phyloP scores from a whole-genome alignment of 2,113 vertebrate species.

The Miniopterus natalensis region DNA sequence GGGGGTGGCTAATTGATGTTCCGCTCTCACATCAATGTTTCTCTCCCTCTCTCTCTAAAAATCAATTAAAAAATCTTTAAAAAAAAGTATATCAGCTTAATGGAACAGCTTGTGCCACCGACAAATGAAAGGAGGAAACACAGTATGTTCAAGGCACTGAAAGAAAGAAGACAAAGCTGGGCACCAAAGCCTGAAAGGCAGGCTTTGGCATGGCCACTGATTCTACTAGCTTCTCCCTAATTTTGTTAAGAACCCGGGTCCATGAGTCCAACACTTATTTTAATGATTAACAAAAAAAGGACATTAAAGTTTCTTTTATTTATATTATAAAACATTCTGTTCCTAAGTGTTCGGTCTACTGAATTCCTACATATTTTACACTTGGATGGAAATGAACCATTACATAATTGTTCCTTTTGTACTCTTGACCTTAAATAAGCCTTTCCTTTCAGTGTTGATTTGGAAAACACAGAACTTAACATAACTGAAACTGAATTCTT shows the following conservation, averaged over 20 bases:
- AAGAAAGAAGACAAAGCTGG: neutral
- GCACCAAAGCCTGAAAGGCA: neutral
- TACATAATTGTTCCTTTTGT: constrained; percentile 32
- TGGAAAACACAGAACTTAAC: constrained; percentile 55
- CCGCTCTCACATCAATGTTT: too few relatives aligned
- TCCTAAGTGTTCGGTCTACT: neutral
- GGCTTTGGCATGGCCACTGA: neutral
- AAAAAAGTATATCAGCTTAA: neutral
- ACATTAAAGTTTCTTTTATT: neutral
- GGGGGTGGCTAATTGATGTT: too few relatives aligned
- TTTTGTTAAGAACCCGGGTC: neutral
- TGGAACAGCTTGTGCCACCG: neutral
- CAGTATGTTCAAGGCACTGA: neutral
- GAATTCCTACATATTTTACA: constrained; percentile 27
- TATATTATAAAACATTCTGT: constrained; percentile 1
- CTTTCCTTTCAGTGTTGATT: neutral
- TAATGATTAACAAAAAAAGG: neutral
- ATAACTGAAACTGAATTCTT: constrained; percentile 63
- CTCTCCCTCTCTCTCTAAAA: too few relatives aligned
- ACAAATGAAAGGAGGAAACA: neutral
- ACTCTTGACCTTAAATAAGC: neutral
- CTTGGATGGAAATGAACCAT: constrained; percentile 49
- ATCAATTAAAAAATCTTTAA: too few relatives aligned
- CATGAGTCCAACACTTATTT: neutral
- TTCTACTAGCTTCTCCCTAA: neutral